phyloP scores from a whole-genome alignment of 2,113 vertebrate genomes.

The Turnix velox region DNA sequence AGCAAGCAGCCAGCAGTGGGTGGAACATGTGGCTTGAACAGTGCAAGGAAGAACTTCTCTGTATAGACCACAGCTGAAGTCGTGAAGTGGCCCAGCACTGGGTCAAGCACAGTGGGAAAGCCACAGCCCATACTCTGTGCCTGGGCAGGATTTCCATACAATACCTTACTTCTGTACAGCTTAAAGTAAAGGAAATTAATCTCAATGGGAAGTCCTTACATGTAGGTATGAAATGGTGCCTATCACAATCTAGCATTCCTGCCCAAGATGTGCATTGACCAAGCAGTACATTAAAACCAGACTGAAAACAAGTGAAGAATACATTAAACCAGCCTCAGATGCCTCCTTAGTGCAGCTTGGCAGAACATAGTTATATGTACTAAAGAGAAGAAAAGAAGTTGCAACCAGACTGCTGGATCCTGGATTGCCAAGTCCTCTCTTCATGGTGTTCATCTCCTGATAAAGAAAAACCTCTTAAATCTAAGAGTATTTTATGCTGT shows the following conservation, averaged over 20 bases:
- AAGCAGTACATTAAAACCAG: not conserved
- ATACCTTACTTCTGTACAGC: not conserved
- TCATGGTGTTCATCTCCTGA: not conserved
- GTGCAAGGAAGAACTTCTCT: not conserved
- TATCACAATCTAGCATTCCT: not conserved
- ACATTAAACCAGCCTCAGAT: not conserved
- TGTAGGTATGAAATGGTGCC: not conserved
- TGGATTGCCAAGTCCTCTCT: not conserved
- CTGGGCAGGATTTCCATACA: not conserved
- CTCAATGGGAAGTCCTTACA: not conserved
- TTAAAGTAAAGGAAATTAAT: not conserved
- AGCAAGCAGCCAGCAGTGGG: not conserved
- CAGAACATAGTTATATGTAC: fast-evolving
- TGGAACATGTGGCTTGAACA: not conserved
- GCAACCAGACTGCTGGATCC: not conserved
- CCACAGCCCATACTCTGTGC: not conserved
- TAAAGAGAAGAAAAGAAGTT: not conserved
- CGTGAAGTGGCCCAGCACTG: not conserved
- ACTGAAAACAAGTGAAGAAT: not conserved
- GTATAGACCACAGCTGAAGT: not conserved
- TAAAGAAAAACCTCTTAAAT: not conserved
- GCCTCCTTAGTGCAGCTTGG: not conserved
- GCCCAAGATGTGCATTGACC: not conserved
- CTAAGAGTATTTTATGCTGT: not conserved
- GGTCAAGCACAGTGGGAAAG: not conserved